phyloP scores from a whole-genome alignment of 2,797 vertebrate genomes.

The Megaceryle alcyon region DNA sequence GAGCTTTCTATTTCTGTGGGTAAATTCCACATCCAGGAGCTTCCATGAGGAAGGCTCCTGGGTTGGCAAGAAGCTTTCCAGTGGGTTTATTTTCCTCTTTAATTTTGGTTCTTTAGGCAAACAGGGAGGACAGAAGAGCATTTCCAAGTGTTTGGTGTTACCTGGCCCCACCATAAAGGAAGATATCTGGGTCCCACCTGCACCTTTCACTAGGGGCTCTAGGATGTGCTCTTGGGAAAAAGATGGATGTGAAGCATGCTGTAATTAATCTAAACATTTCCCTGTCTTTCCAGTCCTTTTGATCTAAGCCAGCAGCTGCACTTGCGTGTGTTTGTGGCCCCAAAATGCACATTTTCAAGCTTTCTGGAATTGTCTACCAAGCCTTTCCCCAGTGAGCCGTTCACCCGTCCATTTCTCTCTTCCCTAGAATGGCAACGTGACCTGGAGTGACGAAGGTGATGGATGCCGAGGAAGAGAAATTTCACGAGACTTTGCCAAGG shows the following conservation, averaged over 20 bases:
- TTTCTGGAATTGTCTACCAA: background rate
- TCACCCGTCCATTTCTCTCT: background rate
- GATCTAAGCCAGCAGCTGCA: background rate
- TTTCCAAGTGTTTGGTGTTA: background rate
- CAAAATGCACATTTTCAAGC: fast-evolving
- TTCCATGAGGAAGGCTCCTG: background rate
- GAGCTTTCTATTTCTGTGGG: conserved; percentile 4
- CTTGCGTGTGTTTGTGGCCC: fast-evolving
- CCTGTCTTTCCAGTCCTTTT: fast-evolving
- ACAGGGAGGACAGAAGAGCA: fast-evolving
- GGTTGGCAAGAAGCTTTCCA: background rate
- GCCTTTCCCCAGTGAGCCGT: background rate
- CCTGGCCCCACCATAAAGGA: background rate
- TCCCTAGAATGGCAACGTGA: conserved; percentile 83
- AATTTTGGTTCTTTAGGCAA: background rate
- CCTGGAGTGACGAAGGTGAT: conserved; percentile 90
- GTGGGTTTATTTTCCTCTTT: background rate
- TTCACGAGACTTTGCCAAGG: conserved; percentile 97
- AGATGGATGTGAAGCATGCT: fast-evolving
- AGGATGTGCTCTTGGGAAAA: background rate
- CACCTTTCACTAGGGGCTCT: background rate
- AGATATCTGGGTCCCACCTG: background rate
- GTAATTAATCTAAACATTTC: no score
- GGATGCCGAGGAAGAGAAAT: conserved; percentile 88
- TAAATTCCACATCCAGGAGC: background rate